Conservation (phyloP, 2,888 invertebrate genomes). For the Lacanobia wlatinum region DNA sequence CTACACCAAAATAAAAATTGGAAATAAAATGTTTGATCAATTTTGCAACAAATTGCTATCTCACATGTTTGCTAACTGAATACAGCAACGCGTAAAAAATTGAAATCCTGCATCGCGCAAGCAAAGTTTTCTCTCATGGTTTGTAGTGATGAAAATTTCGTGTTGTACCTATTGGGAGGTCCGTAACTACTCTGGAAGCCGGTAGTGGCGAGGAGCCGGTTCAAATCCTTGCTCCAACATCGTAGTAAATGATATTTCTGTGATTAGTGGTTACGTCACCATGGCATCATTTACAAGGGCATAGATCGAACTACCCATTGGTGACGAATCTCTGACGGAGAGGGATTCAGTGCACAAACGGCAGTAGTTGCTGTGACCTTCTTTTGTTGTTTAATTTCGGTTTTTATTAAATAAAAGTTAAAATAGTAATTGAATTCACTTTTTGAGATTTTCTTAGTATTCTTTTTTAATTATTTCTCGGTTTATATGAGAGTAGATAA, state of each 20-base stretch:
- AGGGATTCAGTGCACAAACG: neutral
- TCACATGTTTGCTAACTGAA: neutral
- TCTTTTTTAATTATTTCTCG: neutral
- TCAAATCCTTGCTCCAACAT: neutral
- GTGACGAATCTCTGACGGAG: neutral
- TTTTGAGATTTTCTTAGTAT: neutral
- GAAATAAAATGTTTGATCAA: neutral
- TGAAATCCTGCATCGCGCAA: constrained; percentile 3
- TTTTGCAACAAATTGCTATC: neutral
- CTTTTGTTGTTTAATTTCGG: neutral
- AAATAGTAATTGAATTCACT: neutral
- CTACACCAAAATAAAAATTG: neutral
- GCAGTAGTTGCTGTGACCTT: neutral
- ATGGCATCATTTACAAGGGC: neutral
- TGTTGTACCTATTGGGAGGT: neutral
- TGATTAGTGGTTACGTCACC: neutral
- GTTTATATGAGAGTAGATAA: neutral
- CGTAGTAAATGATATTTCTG: neutral
- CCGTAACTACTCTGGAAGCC: neutral
- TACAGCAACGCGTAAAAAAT: neutral
- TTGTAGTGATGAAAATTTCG: neutral
- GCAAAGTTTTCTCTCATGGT: neutral
- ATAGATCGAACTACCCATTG: neutral
- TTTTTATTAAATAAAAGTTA: neutral
- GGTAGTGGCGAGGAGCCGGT: neutral